Base-by-base conservation (phyloP, 2,888 invertebrate genomes). In the Clostera curtula region DNA sequence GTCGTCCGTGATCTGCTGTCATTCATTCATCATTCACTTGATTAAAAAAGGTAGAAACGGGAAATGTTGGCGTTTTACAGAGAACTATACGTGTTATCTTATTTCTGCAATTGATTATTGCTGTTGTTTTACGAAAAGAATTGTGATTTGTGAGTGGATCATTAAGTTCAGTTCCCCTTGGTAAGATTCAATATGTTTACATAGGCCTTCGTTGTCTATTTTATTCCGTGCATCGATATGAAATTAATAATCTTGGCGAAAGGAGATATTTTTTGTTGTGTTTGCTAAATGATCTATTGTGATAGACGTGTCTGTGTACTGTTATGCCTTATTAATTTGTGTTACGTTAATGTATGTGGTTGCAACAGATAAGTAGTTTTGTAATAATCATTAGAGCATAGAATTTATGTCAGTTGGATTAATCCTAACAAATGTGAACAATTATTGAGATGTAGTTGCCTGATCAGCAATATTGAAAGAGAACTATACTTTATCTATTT, bases 331-430 rank as follows among this genome's bases (percentile, higher is more conserved):
- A 43, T 41, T 51, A 48, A 44, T 5, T 20, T 51, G 42, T 43
- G 37, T 42, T 59, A 31, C 49, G 40, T 31, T 30, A 40, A 27
- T 30, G 40, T 41, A 21, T 45, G 43, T 39, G 41, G 39, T 42
- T 38, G 46, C 42, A 40, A 31, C 29, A 44, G 42, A 26, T 29
- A 45, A 42, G 43, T 36, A 62, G 68, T 82, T 82, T 83, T 79
- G 82, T 75, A 83, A 83, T 62, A 66, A 57, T 70, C 75, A 70
- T 65, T 71, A 69, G 79, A 80, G 65, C 83, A 77, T 79, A 66
- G 73, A 77, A 82, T 79, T 65, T 65, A 77, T 83, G 82, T 80
- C 80, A 80, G 64, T 62, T 66, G 51, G 55, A 66, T 58, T 58
- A 60, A 63, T 55, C 65, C 59, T 61, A 44, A 43, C 43, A 43